phyloP scores from a whole-genome alignment of 1,140 invertebrate species.

The Dysdera silvatica region DNA sequence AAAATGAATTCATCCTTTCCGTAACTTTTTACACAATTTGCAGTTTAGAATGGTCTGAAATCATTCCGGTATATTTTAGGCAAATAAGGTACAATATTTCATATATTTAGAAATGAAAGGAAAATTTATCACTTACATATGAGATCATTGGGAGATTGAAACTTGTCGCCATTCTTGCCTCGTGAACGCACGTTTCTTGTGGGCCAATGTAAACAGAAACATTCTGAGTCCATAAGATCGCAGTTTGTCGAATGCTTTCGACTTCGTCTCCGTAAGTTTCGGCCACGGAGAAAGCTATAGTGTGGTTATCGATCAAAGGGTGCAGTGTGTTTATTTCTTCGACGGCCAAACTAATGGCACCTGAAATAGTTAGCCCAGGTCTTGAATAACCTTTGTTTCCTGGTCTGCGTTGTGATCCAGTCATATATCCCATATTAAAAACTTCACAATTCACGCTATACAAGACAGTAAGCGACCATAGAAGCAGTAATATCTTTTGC shows the following conservation, averaged over 20 bases:
- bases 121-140: constrained; percentile 60
- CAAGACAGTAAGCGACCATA: no score
- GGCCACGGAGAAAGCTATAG: constrained; percentile 68
- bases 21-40: no score
- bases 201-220: constrained; percentile 86
- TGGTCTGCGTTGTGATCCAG: constrained; percentile 61
- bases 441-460: neutral
- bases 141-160: constrained; percentile 75
- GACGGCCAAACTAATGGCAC: constrained; percentile 71
- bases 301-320: constrained; percentile 43
- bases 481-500: no score
- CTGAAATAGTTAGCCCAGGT: constrained; percentile 65
- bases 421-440: constrained; percentile 45
- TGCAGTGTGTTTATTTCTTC: constrained; percentile 37
- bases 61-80: no score
- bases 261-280: constrained; percentile 87
- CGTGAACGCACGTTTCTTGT: constrained; percentile 88
- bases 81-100: no score
- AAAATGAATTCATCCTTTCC: no score
- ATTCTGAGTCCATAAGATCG: constrained; percentile 72
- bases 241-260: constrained; percentile 73
- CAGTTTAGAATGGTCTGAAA: no score
- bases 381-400: constrained; percentile 66
- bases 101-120: no score
- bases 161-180: constrained; percentile 84